Percentiles rank a stretch among this genome's conserved stretches.
Evolutionary conservation across 2,113 vertebrate species (phyloP).

Genomic region (Rousettus leschenaultii): DNA sequence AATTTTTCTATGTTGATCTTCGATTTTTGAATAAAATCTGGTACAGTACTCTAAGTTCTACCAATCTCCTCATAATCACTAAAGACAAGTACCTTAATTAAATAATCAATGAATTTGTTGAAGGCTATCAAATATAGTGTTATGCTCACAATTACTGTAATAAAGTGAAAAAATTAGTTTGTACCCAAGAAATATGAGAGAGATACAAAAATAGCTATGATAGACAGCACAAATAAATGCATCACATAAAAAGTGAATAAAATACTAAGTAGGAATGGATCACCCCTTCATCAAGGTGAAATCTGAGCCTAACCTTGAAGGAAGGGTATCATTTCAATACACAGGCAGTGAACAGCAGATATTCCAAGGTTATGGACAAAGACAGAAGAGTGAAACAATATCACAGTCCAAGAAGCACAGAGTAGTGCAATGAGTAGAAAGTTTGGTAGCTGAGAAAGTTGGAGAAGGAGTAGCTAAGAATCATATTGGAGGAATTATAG

Average conservation of each 20-base stretch:
- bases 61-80: background rate
- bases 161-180: background rate
- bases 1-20: conserved; percentile 2
- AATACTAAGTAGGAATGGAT: background rate
- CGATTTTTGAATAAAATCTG: background rate
- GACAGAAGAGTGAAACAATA: background rate
- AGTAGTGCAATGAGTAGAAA: background rate
- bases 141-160: conserved; percentile 5
- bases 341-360: background rate
- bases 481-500: background rate
- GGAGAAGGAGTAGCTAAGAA: background rate
- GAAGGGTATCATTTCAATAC: background rate
- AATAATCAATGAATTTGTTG: background rate
- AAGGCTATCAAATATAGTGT: background rate
- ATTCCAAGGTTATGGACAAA: background rate
- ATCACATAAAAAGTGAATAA: background rate
- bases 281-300: background rate
- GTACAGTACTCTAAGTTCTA: background rate
- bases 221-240: background rate
- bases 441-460: background rate
- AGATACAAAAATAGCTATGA: background rate
- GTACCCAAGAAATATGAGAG: background rate
- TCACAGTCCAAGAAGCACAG: background rate
- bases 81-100: background rate
- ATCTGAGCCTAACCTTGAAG: background rate